Percentiles rank a stretch among this genome's conserved stretches.
These are phyloP conservation scores for Onychostoma macrolepis DNA, from an alignment of 2,113 vertebrate genomes.

Conservation along the genomic window DNA sequence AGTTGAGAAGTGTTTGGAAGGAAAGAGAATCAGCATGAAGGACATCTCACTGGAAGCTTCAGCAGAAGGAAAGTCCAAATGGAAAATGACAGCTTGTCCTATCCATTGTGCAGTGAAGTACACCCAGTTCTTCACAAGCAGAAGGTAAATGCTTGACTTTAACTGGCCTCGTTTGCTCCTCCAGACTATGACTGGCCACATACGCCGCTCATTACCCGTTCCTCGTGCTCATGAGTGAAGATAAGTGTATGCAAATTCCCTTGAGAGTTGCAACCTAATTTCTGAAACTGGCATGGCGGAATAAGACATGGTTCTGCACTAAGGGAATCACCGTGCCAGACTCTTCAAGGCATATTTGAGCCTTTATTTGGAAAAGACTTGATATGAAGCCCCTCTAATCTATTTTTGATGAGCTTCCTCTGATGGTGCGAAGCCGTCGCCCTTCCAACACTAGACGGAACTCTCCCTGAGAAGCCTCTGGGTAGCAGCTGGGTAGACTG, in stretches of 20 bases:
- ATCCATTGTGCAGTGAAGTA: slow-evolving; percentile 30
- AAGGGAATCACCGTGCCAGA: not conserved
- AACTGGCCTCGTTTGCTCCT: not conserved
- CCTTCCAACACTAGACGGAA: slow-evolving; percentile 18
- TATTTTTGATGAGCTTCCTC: slow-evolving; percentile 54
- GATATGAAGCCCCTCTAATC: slow-evolving; percentile 39
- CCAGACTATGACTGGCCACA: slow-evolving; percentile 26
- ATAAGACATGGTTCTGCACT: slow-evolving; percentile 21
- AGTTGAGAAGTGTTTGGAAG: not conserved
- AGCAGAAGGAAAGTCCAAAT: slow-evolving; percentile 45
- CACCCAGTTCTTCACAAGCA: slow-evolving; percentile 5
- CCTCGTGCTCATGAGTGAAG: not conserved
- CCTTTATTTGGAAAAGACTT: slow-evolving; percentile 44
- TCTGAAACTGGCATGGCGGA: slow-evolving; percentile 17
- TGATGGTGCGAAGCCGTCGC: slow-evolving; percentile 14
- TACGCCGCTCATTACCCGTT: not conserved
- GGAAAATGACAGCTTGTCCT: slow-evolving; percentile 35
- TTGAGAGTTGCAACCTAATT: slow-evolving; percentile 10
- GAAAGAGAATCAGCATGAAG: slow-evolving; percentile 19
- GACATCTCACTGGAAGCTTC: slow-evolving; percentile 12
- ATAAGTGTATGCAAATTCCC: slow-evolving; percentile 40
- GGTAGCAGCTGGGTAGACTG: slow-evolving; percentile 6
- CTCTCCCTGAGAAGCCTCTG: slow-evolving; percentile 10
- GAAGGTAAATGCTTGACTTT: slow-evolving; percentile 40
- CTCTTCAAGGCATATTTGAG: slow-evolving; percentile 5